Conservation (phyloP, 1,140 invertebrate species). For the Phthorimaea operculella region DNA sequence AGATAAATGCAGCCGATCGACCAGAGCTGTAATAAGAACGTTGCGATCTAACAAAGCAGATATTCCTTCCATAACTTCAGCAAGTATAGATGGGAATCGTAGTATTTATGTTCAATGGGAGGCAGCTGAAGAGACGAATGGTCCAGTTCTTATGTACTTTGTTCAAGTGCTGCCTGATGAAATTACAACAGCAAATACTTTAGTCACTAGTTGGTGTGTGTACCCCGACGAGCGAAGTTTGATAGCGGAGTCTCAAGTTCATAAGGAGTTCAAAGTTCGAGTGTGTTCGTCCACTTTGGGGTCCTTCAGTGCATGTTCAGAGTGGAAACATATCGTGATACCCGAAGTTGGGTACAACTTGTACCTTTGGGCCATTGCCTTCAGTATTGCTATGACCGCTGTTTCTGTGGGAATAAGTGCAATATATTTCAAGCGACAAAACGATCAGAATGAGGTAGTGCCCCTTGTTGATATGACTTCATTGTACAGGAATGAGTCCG, state of each 20-base stretch:
- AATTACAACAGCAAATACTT: conserved; percentile 24
- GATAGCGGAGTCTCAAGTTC: conserved; percentile 23
- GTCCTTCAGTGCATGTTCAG: conserved; percentile 37
- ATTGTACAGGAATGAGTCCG: conserved; percentile 10
- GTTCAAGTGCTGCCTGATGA: conserved; percentile 39
- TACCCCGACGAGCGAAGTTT: conserved; percentile 24
- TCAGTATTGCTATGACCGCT: conserved; percentile 32
- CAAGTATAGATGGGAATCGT: conserved; percentile 21
- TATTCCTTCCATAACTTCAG: conserved; percentile 25
- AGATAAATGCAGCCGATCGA: conserved; percentile 35
- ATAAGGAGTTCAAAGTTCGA: conserved; percentile 36
- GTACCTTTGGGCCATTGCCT: conserved; percentile 29
- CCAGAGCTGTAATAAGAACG: conserved; percentile 40
- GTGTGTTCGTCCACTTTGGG: conserved; percentile 43
- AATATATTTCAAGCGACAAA: conserved; percentile 16
- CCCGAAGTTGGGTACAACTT: conserved; percentile 5
- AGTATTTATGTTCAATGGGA: conserved; percentile 41
- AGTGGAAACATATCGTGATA: conserved; percentile 20
- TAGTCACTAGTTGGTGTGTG: conserved; percentile 39
- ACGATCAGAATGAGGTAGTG: not conserved
- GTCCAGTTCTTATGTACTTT: conserved; percentile 41
- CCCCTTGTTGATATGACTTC: conserved; percentile 10
- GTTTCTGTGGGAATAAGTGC: conserved; percentile 23
- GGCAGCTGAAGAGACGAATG: conserved; percentile 41
- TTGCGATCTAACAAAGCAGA: conserved; percentile 35